Percentiles rank a stretch among this genome's conserved stretches.
phyloP scores from a whole-genome alignment of 2,113 vertebrate species.

The Heptranchias perlo region DNA sequence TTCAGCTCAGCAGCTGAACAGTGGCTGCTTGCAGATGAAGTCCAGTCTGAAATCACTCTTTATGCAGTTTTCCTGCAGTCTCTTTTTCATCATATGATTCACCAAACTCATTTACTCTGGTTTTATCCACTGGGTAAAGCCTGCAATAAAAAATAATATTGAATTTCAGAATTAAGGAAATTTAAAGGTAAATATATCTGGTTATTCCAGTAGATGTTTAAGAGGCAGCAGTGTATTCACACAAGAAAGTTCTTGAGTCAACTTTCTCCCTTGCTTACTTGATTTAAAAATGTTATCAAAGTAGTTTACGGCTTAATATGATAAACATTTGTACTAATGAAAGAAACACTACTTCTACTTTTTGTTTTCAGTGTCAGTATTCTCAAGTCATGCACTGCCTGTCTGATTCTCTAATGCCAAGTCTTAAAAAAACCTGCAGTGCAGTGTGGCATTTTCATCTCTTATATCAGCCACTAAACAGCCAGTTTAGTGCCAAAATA shows the following conservation, averaged over 20 bases:
- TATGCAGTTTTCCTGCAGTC: constrained; percentile 64
- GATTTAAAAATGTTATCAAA: background rate
- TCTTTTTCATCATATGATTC: constrained; percentile 74
- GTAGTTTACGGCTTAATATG: background rate
- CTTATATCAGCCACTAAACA: background rate
- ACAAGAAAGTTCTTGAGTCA: background rate
- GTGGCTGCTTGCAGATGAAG: background rate
- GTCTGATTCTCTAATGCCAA: background rate
- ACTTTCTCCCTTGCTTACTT: background rate
- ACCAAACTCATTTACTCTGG: constrained; percentile 76
- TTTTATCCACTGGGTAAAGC: constrained; percentile 79
- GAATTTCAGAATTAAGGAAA: background rate
- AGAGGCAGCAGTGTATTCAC: background rate
- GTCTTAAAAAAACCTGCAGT: background rate
- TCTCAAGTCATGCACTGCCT: background rate
- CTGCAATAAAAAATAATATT: constrained; percentile 50
- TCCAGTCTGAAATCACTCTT: constrained; percentile 57
- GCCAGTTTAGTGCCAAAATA: background rate
- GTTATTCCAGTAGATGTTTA: background rate
- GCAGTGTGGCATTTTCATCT: background rate
- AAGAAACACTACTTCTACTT: background rate
- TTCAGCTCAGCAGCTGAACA: constrained; percentile 49
- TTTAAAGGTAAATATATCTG: background rate
- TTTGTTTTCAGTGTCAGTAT: background rate
- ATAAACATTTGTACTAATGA: background rate